phyloP scores from a whole-genome alignment of 2,113 vertebrate genomes.

The Mesembrinibis cayennensis region DNA sequence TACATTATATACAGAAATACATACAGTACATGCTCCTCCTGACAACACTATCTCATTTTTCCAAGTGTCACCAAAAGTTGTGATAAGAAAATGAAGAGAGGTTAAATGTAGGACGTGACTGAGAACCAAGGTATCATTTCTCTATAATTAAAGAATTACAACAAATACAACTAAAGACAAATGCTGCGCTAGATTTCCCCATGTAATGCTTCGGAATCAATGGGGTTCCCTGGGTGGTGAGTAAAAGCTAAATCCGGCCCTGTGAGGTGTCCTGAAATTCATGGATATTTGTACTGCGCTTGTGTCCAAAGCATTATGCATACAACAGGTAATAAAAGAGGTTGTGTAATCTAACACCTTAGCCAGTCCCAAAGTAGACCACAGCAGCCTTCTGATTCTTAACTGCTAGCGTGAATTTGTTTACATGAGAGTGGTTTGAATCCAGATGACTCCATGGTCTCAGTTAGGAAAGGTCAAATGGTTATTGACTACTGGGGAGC shows the following conservation, averaged over 20 bases:
- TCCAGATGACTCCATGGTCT: conserved; percentile 7
- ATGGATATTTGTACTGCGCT: background rate
- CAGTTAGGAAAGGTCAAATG: background rate
- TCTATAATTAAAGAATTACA: background rate
- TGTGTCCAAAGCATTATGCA: background rate
- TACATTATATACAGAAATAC: conserved; percentile 75
- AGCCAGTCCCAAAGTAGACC: conserved; percentile 37
- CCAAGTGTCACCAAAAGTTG: conserved; percentile 56
- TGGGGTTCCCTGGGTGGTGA: background rate
- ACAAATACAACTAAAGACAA: background rate
- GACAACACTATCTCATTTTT: conserved; percentile 63
- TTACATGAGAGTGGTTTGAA: background rate
- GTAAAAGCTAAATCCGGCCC: conserved; percentile 14
- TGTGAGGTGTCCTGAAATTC: background rate
- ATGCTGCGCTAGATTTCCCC: background rate
- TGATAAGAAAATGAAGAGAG: background rate
- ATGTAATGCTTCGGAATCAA: background rate
- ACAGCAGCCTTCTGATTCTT: conserved; percentile 33
- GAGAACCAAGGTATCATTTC: background rate
- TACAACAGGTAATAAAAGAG: conserved; percentile 29
- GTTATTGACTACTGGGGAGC: background rate
- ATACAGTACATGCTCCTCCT: conserved; percentile 66
- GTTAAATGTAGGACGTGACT: background rate
- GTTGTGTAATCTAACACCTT: conserved; percentile 16
- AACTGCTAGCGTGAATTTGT: background rate